A percentile compares a stretch with the other conserved stretches of the same genome.
Conservation (phyloP, 2,888 invertebrate genomes). For the Caenorhabditis becei region DNA sequence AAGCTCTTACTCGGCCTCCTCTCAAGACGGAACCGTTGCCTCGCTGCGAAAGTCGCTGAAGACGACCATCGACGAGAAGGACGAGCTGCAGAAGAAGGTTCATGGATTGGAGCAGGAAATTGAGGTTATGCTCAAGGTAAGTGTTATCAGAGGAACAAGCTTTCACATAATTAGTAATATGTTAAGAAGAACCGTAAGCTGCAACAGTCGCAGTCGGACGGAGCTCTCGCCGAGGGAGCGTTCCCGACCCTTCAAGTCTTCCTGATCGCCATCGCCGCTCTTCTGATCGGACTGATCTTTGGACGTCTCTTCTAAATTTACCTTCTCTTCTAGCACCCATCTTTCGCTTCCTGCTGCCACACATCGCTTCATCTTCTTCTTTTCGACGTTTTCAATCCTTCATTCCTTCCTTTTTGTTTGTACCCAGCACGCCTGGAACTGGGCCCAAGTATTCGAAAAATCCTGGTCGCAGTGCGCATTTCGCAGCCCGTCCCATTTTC, state of each 20-base stretch:
- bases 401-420: neutral
- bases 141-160: neutral
- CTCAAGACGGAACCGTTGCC: conserved; percentile 40
- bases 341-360: conserved; percentile 38
- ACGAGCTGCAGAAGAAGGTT: conserved; percentile 41
- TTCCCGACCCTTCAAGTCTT: conserved; percentile 69
- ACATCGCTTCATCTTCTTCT: neutral
- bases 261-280: conserved; percentile 75
- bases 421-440: neutral
- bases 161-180: neutral
- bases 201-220: conserved; percentile 61
- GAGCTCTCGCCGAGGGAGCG: conserved; percentile 48
- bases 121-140: conserved; percentile 66
- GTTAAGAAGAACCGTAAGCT: conserved; percentile 69
- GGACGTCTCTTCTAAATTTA: conserved; percentile 62
- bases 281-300: conserved; percentile 79
- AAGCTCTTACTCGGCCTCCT: conserved; percentile 23
- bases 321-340: neutral
- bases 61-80: conserved; percentile 46
- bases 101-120: conserved; percentile 61
- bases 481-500: conserved; percentile 16
- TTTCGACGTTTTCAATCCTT: conserved; percentile 11
- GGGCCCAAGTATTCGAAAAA: neutral
- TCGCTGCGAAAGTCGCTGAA: conserved; percentile 56
- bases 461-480: conserved; percentile 45